Percentiles rank a stretch among this genome's conserved stretches.
These are phyloP conservation scores for Crenuchus spilurus DNA, from an alignment of 2,797 vertebrate genomes.

Conservation along the genomic window DNA sequence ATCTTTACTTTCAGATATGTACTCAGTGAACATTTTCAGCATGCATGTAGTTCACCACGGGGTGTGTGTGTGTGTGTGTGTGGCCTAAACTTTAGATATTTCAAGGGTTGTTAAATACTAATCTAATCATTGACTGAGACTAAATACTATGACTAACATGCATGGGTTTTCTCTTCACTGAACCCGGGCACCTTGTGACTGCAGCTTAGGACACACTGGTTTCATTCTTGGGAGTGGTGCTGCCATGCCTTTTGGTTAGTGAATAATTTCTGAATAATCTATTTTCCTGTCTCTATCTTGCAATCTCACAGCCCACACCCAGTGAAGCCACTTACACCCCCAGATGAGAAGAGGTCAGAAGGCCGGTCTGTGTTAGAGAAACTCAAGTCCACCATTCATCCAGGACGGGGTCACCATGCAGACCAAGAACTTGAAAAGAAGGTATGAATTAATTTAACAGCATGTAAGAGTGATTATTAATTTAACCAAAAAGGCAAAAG, in stretches of 20 bases:
- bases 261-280: background rate
- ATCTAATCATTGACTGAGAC: too few species aligned
- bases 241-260: background rate
- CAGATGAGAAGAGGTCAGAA: conserved; percentile 78
- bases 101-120: background rate
- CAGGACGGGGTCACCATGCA: conserved; percentile 70
- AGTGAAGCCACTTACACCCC: conserved; percentile 89
- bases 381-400: conserved; percentile 82
- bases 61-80: too few species aligned
- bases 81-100: background rate
- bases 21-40: too few species aligned
- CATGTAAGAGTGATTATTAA: too few species aligned
- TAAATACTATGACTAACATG: background rate
- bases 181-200: background rate
- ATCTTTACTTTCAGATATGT: too few species aligned
- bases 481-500: background rate
- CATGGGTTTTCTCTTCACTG: conserved; percentile 2
- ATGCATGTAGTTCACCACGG: background rate
- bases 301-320: conserved; percentile 85
- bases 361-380: conserved; percentile 85
- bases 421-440: conserved; percentile 76
- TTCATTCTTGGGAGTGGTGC: background rate
- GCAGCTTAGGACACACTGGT: background rate
- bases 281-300: background rate
- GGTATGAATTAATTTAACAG: conserved; percentile 30